Base-by-base conservation (phyloP, 92 coral and sea anemone species). In the Palythoa heliodiscus region DNA sequence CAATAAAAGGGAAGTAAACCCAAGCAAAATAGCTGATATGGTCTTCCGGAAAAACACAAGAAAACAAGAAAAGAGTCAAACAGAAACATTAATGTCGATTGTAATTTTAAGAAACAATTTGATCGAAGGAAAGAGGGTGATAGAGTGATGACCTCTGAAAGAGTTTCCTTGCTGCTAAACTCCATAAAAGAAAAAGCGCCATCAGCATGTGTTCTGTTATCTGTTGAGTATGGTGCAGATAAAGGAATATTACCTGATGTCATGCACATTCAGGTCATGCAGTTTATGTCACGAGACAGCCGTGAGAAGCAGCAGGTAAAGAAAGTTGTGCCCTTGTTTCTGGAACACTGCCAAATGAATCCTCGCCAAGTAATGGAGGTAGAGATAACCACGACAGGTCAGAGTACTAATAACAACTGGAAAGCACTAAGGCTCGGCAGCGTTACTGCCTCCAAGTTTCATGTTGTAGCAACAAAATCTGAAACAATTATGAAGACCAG, bases 301-400 rank as follows among this genome's bases (percentile, higher is more conserved):
- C 84, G n/a, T 4, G 40, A 85, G 77, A 29, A 43, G 17, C 84
- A 57, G 79, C 73, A 83, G 38, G 50, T 88, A 12, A 87, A 88
- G 85, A 87, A 88, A 78, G 78, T 40, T 47, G 87, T n/a, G 2
- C 93, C 90, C n/a, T 14, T 83, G 15, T 87, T 90, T 78, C 64
- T 90, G 24, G 82, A 87, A 38, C 24, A 83, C 6, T 87, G 88
- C 71, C 91, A 90, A 77, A 50, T 90, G 85, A 24, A 90, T 1
- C 29, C 9, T 4, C 64, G 40, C 6, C 89, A 88, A 60, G 90
- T 88, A 2, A 63, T 37, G 55, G 35, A 39, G 50, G 60, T 91
- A n/a, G 94, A 91, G 83, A 57, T 20, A 25, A 25, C 53, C 35
- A 91, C 91, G n/a, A 40, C 87, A 66, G 93, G 91, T 60, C 90